Evolutionary conservation across 2,888 invertebrate genomes (phyloP).

Genomic region (Tetheella fluctuosa): DNA sequence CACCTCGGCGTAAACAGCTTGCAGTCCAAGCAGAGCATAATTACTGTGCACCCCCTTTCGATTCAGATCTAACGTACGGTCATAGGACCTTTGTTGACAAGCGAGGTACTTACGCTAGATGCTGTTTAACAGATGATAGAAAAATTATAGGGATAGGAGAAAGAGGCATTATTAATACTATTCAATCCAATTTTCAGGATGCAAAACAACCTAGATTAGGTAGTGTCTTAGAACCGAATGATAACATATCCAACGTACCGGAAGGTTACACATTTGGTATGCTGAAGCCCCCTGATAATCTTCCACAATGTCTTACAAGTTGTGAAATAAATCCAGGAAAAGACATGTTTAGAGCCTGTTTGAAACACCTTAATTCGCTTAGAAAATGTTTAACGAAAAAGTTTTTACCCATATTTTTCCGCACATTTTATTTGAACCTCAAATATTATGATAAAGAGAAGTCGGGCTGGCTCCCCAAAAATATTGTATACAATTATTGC

Average conservation of each 20-base stretch:
- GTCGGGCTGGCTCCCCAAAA: slow-evolving; percentile 73
- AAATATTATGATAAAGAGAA: slow-evolving; percentile 66
- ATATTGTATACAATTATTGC: slow-evolving; percentile 71
- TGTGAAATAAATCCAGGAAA: slow-evolving; percentile 63
- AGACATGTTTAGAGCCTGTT: slow-evolving; percentile 69
- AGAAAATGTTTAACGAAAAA: slow-evolving; percentile 58
- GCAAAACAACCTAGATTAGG: slow-evolving; percentile 64
- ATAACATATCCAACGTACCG: slow-evolving; percentile 74
- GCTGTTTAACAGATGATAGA: slow-evolving; percentile 70
- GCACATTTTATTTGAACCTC: slow-evolving; percentile 57
- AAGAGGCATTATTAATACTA: slow-evolving; percentile 59
- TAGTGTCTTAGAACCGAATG: slow-evolving; percentile 71
- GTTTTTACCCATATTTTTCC: slow-evolving; percentile 61
- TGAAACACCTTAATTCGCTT: slow-evolving; percentile 72
- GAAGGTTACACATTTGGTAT: slow-evolving; percentile 77
- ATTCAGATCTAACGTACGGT: slow-evolving; percentile 73
- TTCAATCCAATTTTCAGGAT: slow-evolving; percentile 70
- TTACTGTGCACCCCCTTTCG: slow-evolving; percentile 70
- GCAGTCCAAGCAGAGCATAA: slow-evolving; percentile 57
- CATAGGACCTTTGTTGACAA: slow-evolving; percentile 69
- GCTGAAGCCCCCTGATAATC: slow-evolving; percentile 65
- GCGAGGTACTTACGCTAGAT: slow-evolving; percentile 73
- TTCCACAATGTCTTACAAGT: slow-evolving; percentile 70
- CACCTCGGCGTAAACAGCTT: slow-evolving; percentile 47
- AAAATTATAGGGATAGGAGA: slow-evolving; percentile 60